Base-by-base conservation (phyloP, 1,140 invertebrate species). In the Trichonephila clavata region DNA sequence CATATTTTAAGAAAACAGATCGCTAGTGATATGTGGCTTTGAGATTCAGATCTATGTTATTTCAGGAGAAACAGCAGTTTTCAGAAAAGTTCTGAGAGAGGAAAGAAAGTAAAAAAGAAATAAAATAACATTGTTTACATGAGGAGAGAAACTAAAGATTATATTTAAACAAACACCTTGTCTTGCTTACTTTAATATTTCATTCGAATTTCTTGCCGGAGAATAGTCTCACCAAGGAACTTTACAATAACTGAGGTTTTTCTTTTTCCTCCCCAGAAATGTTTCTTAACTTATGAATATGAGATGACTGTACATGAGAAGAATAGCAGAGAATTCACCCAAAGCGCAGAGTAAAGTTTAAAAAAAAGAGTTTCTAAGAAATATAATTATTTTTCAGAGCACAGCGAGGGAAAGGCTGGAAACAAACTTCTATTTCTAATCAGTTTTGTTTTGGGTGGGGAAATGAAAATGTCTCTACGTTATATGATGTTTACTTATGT, bases 1-100 rank as follows among this genome's bases (percentile, higher is more conserved):
- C 86, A 88, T 88, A 88, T 88, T 88, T 88, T 88, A 88, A 88
- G 86, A 71, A 88, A 88, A 88, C 39, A 88, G 39, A 88, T 65
- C 21, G 14, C 86, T 50, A 20, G 60, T 39, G 39, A 63, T 63
- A 27, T n/a, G 61, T 59, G 43, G 27, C 32, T 65, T 88, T 57
- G 86, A 71, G 65, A 88, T 86, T 86, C 61, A 88, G 68, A 71
- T 88, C 63, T 88, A 5, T 88, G 86, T 88, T 88, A 88, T 88
- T 65, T 61, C 59, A 71, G 63, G 63, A 32, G 24, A 88, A 88
- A 68, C 39, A 71, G 68, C 86, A 88, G 43, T 68, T 88, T 71
- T 61, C 61, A 2, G 21, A 24, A 88, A 88, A 32, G 32, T 88
- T 88, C 39, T 68, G 18, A 7, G 3, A 27, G n/a, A 32, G 14